These are phyloP conservation scores for Thaumetopoea pityocampa DNA, from an alignment of 1,140 invertebrate genomes.

Conservation along the genomic window DNA sequence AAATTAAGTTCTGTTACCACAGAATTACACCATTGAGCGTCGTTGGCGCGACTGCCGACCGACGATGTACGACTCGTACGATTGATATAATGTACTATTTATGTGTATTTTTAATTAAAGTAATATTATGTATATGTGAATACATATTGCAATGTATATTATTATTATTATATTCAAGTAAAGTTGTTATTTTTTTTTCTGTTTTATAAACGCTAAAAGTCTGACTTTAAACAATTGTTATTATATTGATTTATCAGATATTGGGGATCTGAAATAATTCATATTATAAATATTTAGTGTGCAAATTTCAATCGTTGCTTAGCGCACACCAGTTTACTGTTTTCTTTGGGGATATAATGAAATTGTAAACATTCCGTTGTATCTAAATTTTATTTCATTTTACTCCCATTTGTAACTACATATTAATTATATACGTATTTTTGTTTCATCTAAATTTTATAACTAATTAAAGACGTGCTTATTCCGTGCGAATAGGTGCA, in stretches of 20 bases:
- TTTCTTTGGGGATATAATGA: constrained; percentile 53
- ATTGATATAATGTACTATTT: constrained; percentile 67
- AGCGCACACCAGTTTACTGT: constrained; percentile 42
- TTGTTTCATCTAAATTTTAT: too few species aligned
- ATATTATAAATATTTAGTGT: constrained; percentile 55
- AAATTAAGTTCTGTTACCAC: too few species aligned
- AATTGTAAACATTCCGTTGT: constrained; percentile 62
- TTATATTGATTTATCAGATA: constrained; percentile 51
- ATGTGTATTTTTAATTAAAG: constrained; percentile 65
- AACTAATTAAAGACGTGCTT: too few species aligned
- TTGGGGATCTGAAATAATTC: constrained; percentile 58
- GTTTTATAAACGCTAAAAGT: constrained; percentile 68
- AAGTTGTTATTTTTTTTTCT: constrained; percentile 71
- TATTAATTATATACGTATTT: constrained; percentile 11
- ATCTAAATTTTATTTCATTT: constrained; percentile 37
- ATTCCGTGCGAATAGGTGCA: constrained; percentile 15
- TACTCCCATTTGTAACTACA: neutral
- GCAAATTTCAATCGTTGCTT: constrained; percentile 48
- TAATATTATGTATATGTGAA: constrained; percentile 74
- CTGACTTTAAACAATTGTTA: constrained; percentile 72
- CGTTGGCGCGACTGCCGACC: constrained; percentile 4
- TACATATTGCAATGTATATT: constrained; percentile 72
- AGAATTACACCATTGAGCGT: too few species aligned
- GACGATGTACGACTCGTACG: constrained; percentile 33
- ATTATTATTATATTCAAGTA: constrained; percentile 65